These are phyloP conservation scores for Iphiclides podalirius DNA, from an alignment of 2,888 invertebrate genomes.

Conservation along the genomic window DNA sequence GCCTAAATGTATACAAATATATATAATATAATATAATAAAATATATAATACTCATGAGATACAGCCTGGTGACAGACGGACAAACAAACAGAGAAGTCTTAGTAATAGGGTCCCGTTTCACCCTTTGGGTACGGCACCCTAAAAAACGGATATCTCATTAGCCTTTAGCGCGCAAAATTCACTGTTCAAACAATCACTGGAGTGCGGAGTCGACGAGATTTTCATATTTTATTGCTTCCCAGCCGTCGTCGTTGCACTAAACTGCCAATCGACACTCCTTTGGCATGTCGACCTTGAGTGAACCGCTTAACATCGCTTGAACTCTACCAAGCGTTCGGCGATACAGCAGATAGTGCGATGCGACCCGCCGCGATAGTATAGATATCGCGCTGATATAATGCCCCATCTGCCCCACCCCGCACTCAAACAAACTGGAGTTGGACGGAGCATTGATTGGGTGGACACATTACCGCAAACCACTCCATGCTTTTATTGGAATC, in stretches of 20 bases:
- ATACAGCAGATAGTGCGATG: slow-evolving; percentile 27
- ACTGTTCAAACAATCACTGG: too few relatives aligned
- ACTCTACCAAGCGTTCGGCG: slow-evolving; percentile 1
- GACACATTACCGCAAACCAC: slow-evolving; percentile 2
- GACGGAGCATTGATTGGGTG: slow-evolving; percentile 6
- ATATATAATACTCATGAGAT: too few relatives aligned
- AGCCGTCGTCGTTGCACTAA: background rate
- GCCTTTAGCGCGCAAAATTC: too few relatives aligned
- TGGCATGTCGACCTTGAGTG: slow-evolving; percentile 9
- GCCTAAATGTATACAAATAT: too few relatives aligned
- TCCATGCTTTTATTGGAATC: slow-evolving; percentile 2
- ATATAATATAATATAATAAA: too few relatives aligned
- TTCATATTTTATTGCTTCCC: background rate
- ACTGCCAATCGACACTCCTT: slow-evolving; percentile 13
- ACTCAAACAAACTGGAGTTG: background rate
- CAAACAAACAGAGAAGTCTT: too few relatives aligned
- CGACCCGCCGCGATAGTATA: background rate
- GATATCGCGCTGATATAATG: background rate
- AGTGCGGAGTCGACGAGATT: too few relatives aligned
- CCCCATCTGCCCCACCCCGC: slow-evolving; percentile 3
- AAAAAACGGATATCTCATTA: too few relatives aligned
- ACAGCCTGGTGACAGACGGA: too few relatives aligned
- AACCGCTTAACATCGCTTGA: slow-evolving; percentile 2
- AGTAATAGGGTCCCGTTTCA: too few relatives aligned
- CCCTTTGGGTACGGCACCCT: too few relatives aligned